phyloP scores from a whole-genome alignment of 1,140 invertebrate genomes.

The Oncopodura yosiiana region DNA sequence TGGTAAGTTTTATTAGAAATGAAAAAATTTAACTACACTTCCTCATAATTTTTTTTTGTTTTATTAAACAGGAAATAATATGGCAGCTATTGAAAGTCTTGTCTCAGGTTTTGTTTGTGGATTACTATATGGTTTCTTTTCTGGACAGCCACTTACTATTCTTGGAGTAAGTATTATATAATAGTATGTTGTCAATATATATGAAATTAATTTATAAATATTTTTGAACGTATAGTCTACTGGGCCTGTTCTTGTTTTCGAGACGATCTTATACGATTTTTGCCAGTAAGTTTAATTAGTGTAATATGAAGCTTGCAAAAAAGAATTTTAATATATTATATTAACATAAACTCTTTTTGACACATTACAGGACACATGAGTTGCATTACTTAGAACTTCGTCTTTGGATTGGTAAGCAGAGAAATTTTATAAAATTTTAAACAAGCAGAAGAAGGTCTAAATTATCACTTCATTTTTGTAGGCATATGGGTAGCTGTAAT shows the following conservation, averaged over 20 bases:
- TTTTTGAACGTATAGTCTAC: too few relatives aligned
- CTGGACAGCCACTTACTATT: conserved; percentile 94
- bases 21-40: too few relatives aligned
- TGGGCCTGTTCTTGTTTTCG: conserved; percentile 95
- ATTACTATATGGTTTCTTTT: conserved; percentile 89
- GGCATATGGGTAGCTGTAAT: conserved; percentile 82
- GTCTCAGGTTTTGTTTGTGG: conserved; percentile 93
- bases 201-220: too few relatives aligned
- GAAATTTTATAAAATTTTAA: too few relatives aligned
- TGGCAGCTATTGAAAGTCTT: conserved; percentile 97
- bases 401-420: conserved; percentile 93
- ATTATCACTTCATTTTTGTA: too few relatives aligned
- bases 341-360: neutral
- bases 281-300: conserved; percentile 56
- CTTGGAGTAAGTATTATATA: too few relatives aligned
- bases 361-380: conserved; percentile 47
- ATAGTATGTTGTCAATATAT: too few relatives aligned
- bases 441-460: too few relatives aligned
- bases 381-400: conserved; percentile 91
- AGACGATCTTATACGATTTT: conserved; percentile 92
- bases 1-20: too few relatives aligned
- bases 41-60: too few relatives aligned
- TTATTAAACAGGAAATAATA: too few relatives aligned
- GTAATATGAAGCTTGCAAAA: neutral
- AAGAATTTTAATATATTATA: neutral